Evolutionary conservation across 2,888 invertebrate genomes (phyloP), one percentile per base, ranked within the genome.

Genomic region (Drosophila mulleri): DNA sequence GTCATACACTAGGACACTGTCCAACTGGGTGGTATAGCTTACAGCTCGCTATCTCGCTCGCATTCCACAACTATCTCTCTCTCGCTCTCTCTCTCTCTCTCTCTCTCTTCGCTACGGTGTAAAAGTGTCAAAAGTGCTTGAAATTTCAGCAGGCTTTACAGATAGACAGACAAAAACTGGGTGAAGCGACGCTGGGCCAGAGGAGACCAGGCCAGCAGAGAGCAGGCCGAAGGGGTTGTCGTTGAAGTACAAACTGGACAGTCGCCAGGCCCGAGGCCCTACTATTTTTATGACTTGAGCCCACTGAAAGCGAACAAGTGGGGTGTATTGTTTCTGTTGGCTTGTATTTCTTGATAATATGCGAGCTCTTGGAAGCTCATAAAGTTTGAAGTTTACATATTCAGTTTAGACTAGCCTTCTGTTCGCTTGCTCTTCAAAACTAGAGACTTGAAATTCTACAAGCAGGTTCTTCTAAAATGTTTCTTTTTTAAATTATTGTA

Each of bases 111-210:
- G 52, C 23, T 9, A 57, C 45, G 48, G 61, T 64, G 67, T 60
- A 77, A 89, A 80, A 84, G 90, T 84, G 84, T 84, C 90, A 90
- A 88, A 84, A 90, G 87, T 90, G 78, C 84, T 84, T 90, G 84
- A 84, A 84, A 83, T 84, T 84, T 86, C 72, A 88, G 87, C 87
- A 86, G 87, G 90, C 90, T 72, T 88, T 72, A 70, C 74, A 60
- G 57, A 45, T 37, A 70, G 58, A 59, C 59, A 52, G 41, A 53
- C 57, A 47, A n/a, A 32, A 58, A 52, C 62, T 69, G 53, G 53
- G 59, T 32, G 66, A 52, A 53, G 54, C 61, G 44, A 39, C 35
- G 58, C 41, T 18, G 12, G 26, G 44, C 16, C 44, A 3, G 59
- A 41, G 1, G 9, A 35, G 32, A 9, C 11, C 32, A 11, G 32